phyloP scores from a whole-genome alignment of 2,797 vertebrate genomes.

The Sebastes vulpes region DNA sequence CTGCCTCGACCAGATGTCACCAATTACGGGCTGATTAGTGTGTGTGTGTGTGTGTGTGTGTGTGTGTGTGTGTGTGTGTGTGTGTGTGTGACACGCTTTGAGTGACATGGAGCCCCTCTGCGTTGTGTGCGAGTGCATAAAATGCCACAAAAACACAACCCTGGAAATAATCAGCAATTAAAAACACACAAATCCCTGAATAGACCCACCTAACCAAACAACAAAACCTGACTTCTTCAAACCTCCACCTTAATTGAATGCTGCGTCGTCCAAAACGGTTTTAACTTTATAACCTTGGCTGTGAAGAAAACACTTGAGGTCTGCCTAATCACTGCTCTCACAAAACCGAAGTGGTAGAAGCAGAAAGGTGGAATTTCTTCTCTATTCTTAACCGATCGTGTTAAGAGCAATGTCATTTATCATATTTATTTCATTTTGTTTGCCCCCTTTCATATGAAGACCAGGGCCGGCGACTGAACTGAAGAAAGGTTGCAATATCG shows the following conservation, averaged over 20 bases:
- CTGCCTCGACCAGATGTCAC: conserved; percentile 67
- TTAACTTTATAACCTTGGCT: conserved; percentile 15
- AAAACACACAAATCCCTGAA: conserved; percentile 29
- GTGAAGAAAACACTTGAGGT: conserved; percentile 36
- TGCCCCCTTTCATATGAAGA: neutral
- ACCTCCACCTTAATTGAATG: conserved; percentile 58
- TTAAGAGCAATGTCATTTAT: neutral
- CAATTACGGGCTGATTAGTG: conserved; percentile 60
- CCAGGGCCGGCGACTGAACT: neutral
- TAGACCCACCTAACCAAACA: conserved; percentile 40
- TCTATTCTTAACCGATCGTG: neutral
- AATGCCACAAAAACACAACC: conserved; percentile 47
- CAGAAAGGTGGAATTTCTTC: conserved; percentile 11
- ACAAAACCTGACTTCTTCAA: conserved; percentile 58
- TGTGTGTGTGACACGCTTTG: neutral
- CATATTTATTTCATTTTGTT: neutral
- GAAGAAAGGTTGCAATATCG: neutral
- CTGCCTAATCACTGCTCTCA: conserved; percentile 38
- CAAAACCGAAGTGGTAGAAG: conserved; percentile 9
- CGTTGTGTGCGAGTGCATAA: conserved; percentile 2
- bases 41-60: conserved; percentile 11
- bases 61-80: conserved; percentile 19
- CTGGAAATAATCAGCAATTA: conserved; percentile 49
- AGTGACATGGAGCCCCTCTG: conserved; percentile 3
- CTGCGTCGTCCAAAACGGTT: conserved; percentile 11